These are phyloP conservation scores for Phorcus lineatus DNA, from an alignment of 2,888 invertebrate genomes.

Conservation along the genomic window DNA sequence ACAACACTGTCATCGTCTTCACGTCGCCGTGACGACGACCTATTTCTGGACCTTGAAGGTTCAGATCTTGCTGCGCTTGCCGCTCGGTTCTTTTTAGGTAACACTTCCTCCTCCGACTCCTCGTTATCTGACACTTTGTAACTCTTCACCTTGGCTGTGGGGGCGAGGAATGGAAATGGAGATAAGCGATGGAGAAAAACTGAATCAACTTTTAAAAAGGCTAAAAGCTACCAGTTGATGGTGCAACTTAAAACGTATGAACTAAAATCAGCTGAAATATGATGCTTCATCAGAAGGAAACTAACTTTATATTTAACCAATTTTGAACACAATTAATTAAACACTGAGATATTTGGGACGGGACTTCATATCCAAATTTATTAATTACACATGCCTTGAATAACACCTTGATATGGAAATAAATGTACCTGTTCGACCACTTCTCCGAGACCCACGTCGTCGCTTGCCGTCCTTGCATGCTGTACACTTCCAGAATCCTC, in stretches of 20 bases:
- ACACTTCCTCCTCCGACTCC: background rate
- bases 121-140: background rate
- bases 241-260: no score
- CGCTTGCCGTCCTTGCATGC: conserved; percentile 37
- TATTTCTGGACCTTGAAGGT: conserved; percentile 39
- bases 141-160: background rate
- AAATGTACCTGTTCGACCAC: conserved; percentile 35
- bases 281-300: no score
- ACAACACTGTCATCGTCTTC: background rate
- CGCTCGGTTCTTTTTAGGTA: background rate
- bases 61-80: background rate
- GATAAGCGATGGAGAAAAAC: no score
- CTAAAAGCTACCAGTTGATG: no score
- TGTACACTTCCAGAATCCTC: background rate
- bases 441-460: conserved; percentile 32
- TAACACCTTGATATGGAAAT: no score
- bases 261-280: no score
- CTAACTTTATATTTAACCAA: no score
- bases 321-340: no score
- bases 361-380: no score
- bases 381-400: no score
- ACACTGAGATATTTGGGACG: no score
- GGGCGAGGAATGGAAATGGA: background rate
- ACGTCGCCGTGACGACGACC: conserved; percentile 33
- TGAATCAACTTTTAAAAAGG: no score